Conservation (phyloP, 1,140 invertebrate genomes). For the Bombus cullumanus region DNA sequence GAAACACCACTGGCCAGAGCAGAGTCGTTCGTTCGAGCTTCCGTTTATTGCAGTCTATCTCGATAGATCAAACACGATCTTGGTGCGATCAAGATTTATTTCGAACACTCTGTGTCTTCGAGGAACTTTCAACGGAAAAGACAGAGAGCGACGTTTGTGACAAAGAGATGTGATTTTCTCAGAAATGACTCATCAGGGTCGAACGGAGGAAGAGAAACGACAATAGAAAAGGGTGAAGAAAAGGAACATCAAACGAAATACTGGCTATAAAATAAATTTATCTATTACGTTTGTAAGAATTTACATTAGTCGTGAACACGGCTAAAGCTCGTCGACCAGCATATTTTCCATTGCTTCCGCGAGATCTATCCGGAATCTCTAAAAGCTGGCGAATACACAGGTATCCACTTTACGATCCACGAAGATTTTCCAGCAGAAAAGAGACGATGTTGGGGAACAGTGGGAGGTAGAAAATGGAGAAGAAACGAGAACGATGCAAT, state of each 20-base stretch:
- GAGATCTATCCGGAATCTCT: slow-evolving; percentile 5
- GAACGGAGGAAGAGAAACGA: background rate
- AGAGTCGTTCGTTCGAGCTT: background rate
- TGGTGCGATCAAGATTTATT: background rate
- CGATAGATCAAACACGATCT: no score
- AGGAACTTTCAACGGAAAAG: background rate
- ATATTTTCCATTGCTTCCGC: slow-evolving; percentile 4
- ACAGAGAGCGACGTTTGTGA: no score
- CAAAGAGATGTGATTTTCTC: background rate
- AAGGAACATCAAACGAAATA: no score
- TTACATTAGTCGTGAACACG: background rate
- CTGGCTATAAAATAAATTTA: no score
- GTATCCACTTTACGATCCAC: slow-evolving; percentile 9
- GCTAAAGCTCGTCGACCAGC: background rate
- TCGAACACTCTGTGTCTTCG: background rate
- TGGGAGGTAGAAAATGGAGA: background rate
- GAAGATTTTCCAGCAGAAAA: background rate
- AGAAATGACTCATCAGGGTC: background rate
- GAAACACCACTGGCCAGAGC: background rate
- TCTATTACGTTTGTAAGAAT: no score
- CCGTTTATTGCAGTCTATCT: background rate
- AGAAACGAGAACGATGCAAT: background rate
- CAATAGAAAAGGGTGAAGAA: background rate
- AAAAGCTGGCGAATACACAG: background rate
- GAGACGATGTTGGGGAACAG: background rate